These are phyloP conservation scores for Tachuris rubrigastra DNA, from an alignment of 2,113 vertebrate genomes.

Conservation along the genomic window DNA sequence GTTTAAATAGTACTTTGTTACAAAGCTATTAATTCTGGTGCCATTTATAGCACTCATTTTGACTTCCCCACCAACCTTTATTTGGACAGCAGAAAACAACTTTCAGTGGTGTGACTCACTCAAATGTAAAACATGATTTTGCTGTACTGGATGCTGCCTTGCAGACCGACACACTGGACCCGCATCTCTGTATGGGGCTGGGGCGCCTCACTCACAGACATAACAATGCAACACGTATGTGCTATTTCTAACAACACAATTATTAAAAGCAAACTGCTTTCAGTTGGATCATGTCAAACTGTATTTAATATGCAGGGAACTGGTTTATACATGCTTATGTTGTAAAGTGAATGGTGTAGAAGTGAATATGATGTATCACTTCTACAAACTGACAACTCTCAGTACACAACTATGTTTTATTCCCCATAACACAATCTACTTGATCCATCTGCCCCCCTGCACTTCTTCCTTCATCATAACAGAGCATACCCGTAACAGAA, in stretches of 20 bases:
- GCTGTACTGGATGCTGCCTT: neutral
- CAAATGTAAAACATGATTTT: neutral
- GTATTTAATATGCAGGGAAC: neutral
- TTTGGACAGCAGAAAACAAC: neutral
- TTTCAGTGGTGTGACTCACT: neutral
- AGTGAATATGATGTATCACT: neutral
- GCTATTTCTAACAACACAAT: neutral
- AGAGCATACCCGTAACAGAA: neutral
- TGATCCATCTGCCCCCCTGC: neutral
- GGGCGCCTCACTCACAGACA: neutral
- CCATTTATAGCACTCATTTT: neutral
- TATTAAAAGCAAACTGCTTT: neutral
- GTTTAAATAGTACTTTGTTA: neutral
- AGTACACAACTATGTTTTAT: neutral
- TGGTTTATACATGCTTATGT: neutral
- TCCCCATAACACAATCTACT: neutral
- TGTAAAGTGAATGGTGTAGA: neutral
- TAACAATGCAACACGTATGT: rapidly evolving
- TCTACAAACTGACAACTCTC: neutral
- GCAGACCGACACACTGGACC: neutral
- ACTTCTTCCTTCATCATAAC: neutral
- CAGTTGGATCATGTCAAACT: neutral
- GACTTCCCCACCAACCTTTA: neutral
- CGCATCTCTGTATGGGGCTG: neutral
- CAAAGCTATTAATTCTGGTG: neutral